These are phyloP conservation scores for Calcarius ornatus DNA, from an alignment of 2,113 vertebrate genomes.

Conservation along the genomic window DNA sequence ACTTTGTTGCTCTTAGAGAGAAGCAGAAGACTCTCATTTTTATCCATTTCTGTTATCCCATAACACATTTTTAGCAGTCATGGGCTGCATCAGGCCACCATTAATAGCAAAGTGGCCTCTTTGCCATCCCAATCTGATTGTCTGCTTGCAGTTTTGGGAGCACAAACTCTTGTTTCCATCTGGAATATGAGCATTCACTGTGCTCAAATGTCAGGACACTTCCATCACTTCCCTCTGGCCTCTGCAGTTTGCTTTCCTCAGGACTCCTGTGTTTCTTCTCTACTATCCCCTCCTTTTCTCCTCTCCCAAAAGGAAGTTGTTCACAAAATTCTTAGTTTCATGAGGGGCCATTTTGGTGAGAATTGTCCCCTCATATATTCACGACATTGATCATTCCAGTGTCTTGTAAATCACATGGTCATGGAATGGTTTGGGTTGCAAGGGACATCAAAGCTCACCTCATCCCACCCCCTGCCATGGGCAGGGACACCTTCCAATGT, in stretches of 20 bases:
- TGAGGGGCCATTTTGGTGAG: background rate
- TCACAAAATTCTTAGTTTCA: background rate
- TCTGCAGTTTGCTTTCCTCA: background rate
- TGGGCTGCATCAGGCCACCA: background rate
- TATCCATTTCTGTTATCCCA: background rate
- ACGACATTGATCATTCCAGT: background rate
- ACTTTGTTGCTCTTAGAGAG: background rate
- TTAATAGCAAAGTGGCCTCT: background rate
- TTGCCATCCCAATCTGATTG: background rate
- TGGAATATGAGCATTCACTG: rapidly evolving
- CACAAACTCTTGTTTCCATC: rapidly evolving
- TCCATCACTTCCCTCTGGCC: rapidly evolving
- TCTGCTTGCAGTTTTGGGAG: background rate
- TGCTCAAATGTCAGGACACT: background rate
- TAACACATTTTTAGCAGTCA: background rate
- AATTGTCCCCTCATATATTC: rapidly evolving
- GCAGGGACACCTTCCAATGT: background rate
- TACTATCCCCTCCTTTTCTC: background rate
- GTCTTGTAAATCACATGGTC: background rate
- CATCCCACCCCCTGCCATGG: background rate
- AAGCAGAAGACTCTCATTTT: background rate
- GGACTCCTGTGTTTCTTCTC: rapidly evolving
- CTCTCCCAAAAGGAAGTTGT: background rate
- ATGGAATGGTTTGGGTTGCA: background rate
- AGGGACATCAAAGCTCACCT: background rate